Evolutionary conservation across 2,888 invertebrate species (phyloP), one percentile per base, ranked within the genome.

Genomic region (Sinhomidia bicolor): DNA sequence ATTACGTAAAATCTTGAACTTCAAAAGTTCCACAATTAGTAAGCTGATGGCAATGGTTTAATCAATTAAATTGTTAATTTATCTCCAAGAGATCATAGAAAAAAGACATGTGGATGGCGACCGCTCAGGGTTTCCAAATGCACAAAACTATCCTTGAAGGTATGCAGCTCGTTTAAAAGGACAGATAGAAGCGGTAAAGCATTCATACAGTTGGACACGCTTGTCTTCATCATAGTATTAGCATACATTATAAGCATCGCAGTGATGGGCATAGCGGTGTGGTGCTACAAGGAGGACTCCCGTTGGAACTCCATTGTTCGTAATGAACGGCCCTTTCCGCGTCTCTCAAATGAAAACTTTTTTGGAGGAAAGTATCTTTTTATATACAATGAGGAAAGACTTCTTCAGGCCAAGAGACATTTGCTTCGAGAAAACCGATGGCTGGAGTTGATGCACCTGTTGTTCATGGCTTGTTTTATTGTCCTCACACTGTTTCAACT

Each of bases 351-450:
- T 1, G 82, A 81, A 57, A 17, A 32, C 12, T 83, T 68, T 23
- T 83, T 88, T 41, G 57, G 76, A 12, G 57, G 47, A 5, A 82
- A 88, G 10, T 14, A 54, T 7, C 29, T 88, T 17, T 41, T 36
- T 12, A 17, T 83, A 17, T 62, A 65, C 60, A 32, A 26, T 1
- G 76, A 74, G 0, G 17, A 47, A 12, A 23, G 20, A 9, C 79
- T 88, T 47, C 57, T 20, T 4, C 17, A 23, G n/a, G 88, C 88
- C 4, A 76, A 88, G 14, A 6, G 10, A 10, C 32, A 54, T 36
- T 5, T 88, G 12, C 78, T 83, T 6, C 82, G 83, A 17, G 79
- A 68, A 10, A 41, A 88, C 29, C 62, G 83, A 6, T 82, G 82
- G 78, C 20, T 88, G 14, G 88, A 88, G 36, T 10, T 78, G 1